These are phyloP conservation scores for Butastur rufipennis DNA, from an alignment of 2,113 vertebrate genomes.

Conservation along the genomic window DNA sequence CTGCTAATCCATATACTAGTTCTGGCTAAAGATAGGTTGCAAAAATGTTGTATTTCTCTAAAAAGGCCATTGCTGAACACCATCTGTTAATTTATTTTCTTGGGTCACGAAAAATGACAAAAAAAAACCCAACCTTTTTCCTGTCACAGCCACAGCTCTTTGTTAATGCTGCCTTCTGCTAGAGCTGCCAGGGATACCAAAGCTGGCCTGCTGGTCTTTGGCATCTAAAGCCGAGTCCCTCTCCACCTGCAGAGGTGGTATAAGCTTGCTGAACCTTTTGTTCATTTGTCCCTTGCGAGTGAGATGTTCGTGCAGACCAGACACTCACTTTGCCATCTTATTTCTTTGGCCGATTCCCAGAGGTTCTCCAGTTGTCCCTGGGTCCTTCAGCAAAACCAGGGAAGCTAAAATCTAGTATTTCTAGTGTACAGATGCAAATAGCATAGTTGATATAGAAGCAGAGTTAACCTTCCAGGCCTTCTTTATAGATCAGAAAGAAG, in stretches of 20 bases:
- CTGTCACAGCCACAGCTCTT: background rate
- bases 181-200: background rate
- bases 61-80: background rate
- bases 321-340: background rate
- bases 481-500: background rate
- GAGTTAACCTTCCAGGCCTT: background rate
- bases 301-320: background rate
- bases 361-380: background rate
- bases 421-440: background rate
- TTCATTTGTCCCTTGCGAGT: rapidly evolving
- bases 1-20: background rate
- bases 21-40: background rate
- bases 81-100: background rate
- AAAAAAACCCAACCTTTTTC: background rate
- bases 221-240: background rate
- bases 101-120: background rate
- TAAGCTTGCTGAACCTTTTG: background rate
- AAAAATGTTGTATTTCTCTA: background rate
- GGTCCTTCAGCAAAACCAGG: background rate
- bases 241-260: background rate
- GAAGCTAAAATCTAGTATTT: background rate
- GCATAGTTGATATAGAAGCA: background rate
- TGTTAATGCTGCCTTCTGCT: background rate
- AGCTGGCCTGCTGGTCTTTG: background rate
- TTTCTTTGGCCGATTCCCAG: background rate